Evolutionary conservation across 37 sponge, comb jelly and placozoan genomes (phyloP), one percentile per base, ranked within the genome.

Genomic region (Eunapius fragilis): DNA sequence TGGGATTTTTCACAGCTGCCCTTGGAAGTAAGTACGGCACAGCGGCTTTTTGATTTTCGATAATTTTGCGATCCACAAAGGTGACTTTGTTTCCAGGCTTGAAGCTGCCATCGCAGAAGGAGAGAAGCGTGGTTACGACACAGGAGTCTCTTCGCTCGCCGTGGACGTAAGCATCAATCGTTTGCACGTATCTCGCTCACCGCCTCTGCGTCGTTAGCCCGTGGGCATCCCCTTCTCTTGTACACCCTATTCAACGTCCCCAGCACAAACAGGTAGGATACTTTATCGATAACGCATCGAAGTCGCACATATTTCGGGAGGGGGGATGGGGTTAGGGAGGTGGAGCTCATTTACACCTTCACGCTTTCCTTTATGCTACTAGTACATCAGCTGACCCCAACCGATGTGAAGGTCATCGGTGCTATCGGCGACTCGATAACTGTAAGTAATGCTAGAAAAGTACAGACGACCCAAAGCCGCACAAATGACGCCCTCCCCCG

Each of bases 361-460:
- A 41, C 41, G 41, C 41, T 6, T 41, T 41, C 17, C 22, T 19
- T 58, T 19, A 24, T 30, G n/a, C n/a, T n/a, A n/a, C n/a, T n/a
- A 72, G 73, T 82, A 25, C 24, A 82, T 25, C 32, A 82, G 30
- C 75, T 82, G 34, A 71, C 35, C 3, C 83, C 83, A 10, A 14
- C 71, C 1, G 83, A 82, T 72, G 72, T 82, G 26, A 37, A 70
- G n/a, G 83, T 82, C 28, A 34, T 82, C 23, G 83, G 74, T 0
- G 83, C 83, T 17, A 82, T 82, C 36, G 83, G 83, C 24, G 83
- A 82, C 72, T 82, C 83, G 37, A 82, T 82, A 37, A 71, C 83
- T 82, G 82, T 69, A 4, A 31, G 70, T 26, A 69, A 36, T 37
- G 70, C 82, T 5, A 82, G 25, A 68, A 36, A 69, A 31, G 14